Percentiles rank a stretch among this genome's conserved stretches.
Evolutionary conservation across 2,888 invertebrate species (phyloP).

Genomic region (Cheilosia urbana): DNA sequence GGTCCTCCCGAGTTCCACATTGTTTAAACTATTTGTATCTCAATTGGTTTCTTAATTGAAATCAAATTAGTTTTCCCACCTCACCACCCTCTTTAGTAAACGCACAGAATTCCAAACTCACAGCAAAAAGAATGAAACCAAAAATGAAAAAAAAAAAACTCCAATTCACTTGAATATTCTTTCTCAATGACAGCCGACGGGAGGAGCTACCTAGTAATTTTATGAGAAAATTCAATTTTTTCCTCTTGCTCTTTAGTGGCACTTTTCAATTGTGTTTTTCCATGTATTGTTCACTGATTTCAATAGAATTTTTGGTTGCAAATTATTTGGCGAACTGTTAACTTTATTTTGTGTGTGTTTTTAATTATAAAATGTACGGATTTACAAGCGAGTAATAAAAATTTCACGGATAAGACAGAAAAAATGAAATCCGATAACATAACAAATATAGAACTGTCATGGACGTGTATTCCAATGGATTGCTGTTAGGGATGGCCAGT

Average conservation of each 20-base stretch:
- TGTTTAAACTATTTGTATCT: conserved; percentile 20
- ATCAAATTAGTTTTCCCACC: conserved; percentile 46
- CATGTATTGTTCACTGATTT: conserved; percentile 23
- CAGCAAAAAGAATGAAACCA: conserved; percentile 24
- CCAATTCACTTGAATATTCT: conserved; percentile 62
- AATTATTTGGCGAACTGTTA: conserved; percentile 46
- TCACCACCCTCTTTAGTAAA: conserved; percentile 40
- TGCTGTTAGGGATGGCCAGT: conserved; percentile 38
- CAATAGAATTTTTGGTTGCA: conserved; percentile 35
- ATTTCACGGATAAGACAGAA: conserved; percentile 65
- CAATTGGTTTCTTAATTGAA: conserved; percentile 57
- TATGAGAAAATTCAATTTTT: conserved; percentile 70
- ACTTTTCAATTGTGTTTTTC: conserved; percentile 50
- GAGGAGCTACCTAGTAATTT: conserved; percentile 43
- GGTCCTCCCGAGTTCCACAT: conserved; percentile 42
- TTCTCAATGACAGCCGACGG: conserved; percentile 58
- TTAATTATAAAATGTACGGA: conserved; percentile 63
- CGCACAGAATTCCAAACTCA: conserved; percentile 31
- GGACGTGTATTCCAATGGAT: conserved; percentile 16
- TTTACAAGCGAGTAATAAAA: conserved; percentile 64
- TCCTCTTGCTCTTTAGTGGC: conserved; percentile 11
- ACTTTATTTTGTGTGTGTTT: conserved; percentile 32
- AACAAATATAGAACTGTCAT: conserved; percentile 74
- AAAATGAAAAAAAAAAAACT: conserved; percentile 40
- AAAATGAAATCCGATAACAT: conserved; percentile 69